Percentiles rank a stretch among this genome's conserved stretches.
These are phyloP conservation scores for Catajapyx aquilonaris DNA, from an alignment of 1,140 invertebrate genomes.

Conservation along the genomic window DNA sequence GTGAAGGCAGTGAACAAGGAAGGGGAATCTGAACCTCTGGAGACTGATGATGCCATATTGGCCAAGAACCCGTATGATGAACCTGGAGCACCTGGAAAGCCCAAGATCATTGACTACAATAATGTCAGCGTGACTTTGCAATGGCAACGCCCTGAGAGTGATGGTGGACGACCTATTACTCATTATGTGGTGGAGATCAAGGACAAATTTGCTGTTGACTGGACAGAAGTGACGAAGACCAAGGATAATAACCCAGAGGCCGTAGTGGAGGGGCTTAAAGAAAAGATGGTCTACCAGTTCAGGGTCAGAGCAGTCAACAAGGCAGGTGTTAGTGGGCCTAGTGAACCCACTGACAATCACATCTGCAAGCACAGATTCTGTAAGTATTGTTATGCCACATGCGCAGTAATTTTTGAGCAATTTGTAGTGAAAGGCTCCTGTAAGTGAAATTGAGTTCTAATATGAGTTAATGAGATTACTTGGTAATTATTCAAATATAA, in stretches of 20 bases:
- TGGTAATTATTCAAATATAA: too few species aligned
- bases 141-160: slow-evolving; percentile 72
- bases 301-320: slow-evolving; percentile 80
- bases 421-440: too few species aligned
- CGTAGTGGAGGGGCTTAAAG: slow-evolving; percentile 70
- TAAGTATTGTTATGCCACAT: slow-evolving; percentile 30
- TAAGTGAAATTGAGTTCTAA: too few species aligned
- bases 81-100: slow-evolving; percentile 69
- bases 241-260: slow-evolving; percentile 49
- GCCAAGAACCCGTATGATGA: slow-evolving; percentile 95
- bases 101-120: slow-evolving; percentile 82
- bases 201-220: slow-evolving; percentile 76
- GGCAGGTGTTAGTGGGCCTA: slow-evolving; percentile 66
- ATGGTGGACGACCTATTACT: slow-evolving; percentile 85
- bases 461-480: too few species aligned
- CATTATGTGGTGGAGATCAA: slow-evolving; percentile 93
- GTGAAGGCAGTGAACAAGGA: slow-evolving; percentile 97
- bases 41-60: slow-evolving; percentile 64
- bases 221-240: slow-evolving; percentile 69
- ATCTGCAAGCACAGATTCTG: slow-evolving; percentile 79
- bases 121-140: slow-evolving; percentile 71
- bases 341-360: slow-evolving; percentile 76
- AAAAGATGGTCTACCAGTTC: slow-evolving; percentile 86
- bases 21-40: slow-evolving; percentile 87
- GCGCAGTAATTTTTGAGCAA: neutral